A percentile compares a stretch with the other conserved stretches of the same genome.
Conservation (phyloP, 2,888 invertebrate genomes). For the Euzophera pinguis region DNA sequence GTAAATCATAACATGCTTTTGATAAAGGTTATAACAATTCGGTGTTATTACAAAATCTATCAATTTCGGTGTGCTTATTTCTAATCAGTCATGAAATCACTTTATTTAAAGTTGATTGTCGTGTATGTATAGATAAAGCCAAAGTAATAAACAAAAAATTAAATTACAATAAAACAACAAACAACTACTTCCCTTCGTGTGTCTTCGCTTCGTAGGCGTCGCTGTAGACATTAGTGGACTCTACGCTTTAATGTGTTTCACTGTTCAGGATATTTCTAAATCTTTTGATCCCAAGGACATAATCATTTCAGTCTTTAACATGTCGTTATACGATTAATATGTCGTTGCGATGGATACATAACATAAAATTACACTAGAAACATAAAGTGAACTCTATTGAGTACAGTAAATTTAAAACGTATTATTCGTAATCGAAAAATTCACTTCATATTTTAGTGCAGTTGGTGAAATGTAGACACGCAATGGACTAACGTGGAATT, state of each 20-base stretch:
- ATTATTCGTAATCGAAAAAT: not conserved
- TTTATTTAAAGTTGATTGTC: no score
- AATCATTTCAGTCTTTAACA: not conserved
- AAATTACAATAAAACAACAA: not conserved
- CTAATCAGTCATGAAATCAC: no score
- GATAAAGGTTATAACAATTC: no score
- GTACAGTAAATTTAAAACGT: not conserved
- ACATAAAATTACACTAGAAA: not conserved
- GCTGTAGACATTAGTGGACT: not conserved
- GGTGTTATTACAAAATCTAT: no score
- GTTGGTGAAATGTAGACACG: conserved; percentile 16
- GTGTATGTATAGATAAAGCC: not conserved
- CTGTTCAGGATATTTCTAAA: not conserved
- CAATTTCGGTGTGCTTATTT: no score
- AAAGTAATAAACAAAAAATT: not conserved
- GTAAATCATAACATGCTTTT: no score
- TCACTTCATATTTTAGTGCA: conserved; percentile 1
- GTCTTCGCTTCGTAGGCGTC: not conserved
- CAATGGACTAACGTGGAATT: conserved; percentile 34
- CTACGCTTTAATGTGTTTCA: not conserved
- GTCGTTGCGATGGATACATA: not conserved
- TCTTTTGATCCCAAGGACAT: not conserved
- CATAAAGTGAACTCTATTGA: not conserved
- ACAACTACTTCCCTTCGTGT: not conserved
- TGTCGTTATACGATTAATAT: not conserved